Conservation (phyloP, 2,888 invertebrate species). For the Ennomos fuscantarius region DNA sequence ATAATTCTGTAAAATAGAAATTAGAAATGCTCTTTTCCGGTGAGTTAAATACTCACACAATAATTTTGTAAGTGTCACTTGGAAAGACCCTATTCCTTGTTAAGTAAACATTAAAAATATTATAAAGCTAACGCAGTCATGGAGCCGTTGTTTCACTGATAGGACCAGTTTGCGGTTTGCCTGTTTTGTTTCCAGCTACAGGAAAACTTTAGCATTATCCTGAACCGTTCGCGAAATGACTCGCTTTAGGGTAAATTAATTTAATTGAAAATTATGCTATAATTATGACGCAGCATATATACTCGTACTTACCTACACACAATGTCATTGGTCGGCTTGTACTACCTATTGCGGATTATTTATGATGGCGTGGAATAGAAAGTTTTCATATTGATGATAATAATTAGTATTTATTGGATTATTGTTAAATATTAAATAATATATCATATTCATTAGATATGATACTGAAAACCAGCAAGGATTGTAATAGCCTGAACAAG, state of each 20-base stretch:
- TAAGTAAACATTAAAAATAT: conserved; percentile 2
- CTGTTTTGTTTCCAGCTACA: conserved; percentile 57
- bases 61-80: background rate
- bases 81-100: conserved; percentile 7
- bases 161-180: conserved; percentile 64
- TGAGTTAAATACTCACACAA: background rate
- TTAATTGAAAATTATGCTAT: background rate
- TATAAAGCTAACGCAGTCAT: conserved; percentile 11
- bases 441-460: too few relatives aligned
- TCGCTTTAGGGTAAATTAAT: conserved; percentile 48
- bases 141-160: conserved; percentile 15
- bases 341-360: too few relatives aligned
- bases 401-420: too few relatives aligned
- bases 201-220: conserved; percentile 50
- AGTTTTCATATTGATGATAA: too few relatives aligned
- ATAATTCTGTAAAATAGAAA: too few relatives aligned
- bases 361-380: too few relatives aligned
- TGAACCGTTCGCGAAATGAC: conserved; percentile 37
- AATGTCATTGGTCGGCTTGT: background rate
- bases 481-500: too few relatives aligned
- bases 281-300: conserved; percentile 36
- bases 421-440: too few relatives aligned
- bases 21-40: background rate
- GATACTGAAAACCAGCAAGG: too few relatives aligned
- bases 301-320: background rate